Evolutionary conservation across 2,888 invertebrate species (phyloP).

Genomic region (Corythucha ciliata): DNA sequence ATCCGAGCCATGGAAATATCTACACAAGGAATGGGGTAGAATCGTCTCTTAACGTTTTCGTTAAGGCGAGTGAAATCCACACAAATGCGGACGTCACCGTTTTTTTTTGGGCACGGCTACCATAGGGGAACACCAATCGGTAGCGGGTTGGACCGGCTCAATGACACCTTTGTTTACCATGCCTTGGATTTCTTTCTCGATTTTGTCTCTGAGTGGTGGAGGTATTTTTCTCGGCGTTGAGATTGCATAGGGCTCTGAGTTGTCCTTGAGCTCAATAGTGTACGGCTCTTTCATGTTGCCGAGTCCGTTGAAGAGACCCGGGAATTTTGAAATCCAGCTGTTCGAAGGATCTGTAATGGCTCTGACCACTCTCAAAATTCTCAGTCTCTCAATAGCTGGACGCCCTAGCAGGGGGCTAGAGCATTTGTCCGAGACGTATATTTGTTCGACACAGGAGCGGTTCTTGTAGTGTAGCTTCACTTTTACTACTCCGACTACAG

Average conservation of each 20-base stretch:
- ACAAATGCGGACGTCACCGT: conserved; percentile 10
- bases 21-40: conserved; percentile 14
- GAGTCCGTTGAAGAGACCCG: background rate
- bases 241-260: background rate
- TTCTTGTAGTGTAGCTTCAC: too few relatives aligned
- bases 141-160: background rate
- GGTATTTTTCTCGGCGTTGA: conserved; percentile 8
- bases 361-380: too few relatives aligned
- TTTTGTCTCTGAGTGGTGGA: conserved; percentile 12
- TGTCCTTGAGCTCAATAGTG: background rate
- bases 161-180: conserved; percentile 6
- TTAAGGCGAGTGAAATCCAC: conserved; percentile 18
- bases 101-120: background rate
- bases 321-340: conserved; percentile 1
- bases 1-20: conserved; percentile 16
- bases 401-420: too few relatives aligned
- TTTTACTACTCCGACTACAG: too few relatives aligned
- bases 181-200: conserved; percentile 10
- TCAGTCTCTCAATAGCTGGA: too few relatives aligned
- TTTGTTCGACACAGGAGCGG: too few relatives aligned
- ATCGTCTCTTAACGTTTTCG: conserved; percentile 16
- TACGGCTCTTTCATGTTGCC: background rate
- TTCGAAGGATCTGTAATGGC: too few relatives aligned
- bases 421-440: too few relatives aligned
- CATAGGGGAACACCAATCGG: conserved; percentile 8